Evolutionary conservation across 1,140 invertebrate genomes (phyloP).

Genomic region (Trichogramma pretiosum): DNA sequence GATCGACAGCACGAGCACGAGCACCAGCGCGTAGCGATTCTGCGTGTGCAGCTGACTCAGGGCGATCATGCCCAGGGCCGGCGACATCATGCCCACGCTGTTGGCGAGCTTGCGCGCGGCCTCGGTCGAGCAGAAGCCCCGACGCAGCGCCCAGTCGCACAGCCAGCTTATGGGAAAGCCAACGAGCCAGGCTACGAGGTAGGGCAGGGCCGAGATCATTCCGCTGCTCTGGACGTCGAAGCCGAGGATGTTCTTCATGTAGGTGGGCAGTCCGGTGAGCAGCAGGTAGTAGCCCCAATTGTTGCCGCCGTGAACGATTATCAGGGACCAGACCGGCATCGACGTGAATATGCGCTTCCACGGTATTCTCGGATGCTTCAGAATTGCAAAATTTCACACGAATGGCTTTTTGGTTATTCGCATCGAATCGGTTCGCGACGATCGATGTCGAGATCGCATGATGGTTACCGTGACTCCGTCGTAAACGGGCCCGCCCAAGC

Average conservation of each 20-base stretch:
- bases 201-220: constrained; percentile 66
- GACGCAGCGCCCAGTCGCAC: constrained; percentile 53
- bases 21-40: constrained; percentile 28
- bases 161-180: constrained; percentile 56
- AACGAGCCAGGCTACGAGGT: constrained; percentile 61
- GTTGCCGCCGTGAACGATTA: constrained; percentile 74
- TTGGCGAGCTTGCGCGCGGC: constrained; percentile 57
- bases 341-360: constrained; percentile 71
- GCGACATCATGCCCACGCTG: constrained; percentile 47
- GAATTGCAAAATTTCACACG: too few relatives aligned
- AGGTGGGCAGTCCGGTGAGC: constrained; percentile 83
- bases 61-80: constrained; percentile 37
- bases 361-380: constrained; percentile 49
- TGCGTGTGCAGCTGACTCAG: constrained; percentile 29
- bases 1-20: constrained; percentile 48
- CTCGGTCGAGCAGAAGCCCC: constrained; percentile 46
- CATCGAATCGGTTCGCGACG: too few relatives aligned
- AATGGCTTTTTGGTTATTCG: too few relatives aligned
- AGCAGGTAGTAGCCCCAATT: constrained; percentile 92
- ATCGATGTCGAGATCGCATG: too few relatives aligned
- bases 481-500: too few relatives aligned
- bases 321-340: constrained; percentile 71
- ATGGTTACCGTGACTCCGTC: too few relatives aligned
- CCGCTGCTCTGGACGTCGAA: constrained; percentile 74
- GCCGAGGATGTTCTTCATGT: constrained; percentile 72